Percentiles rank a stretch among this genome's conserved stretches.
Conservation (phyloP, 2,797 vertebrate genomes). For the Brachymystax lenok region DNA sequence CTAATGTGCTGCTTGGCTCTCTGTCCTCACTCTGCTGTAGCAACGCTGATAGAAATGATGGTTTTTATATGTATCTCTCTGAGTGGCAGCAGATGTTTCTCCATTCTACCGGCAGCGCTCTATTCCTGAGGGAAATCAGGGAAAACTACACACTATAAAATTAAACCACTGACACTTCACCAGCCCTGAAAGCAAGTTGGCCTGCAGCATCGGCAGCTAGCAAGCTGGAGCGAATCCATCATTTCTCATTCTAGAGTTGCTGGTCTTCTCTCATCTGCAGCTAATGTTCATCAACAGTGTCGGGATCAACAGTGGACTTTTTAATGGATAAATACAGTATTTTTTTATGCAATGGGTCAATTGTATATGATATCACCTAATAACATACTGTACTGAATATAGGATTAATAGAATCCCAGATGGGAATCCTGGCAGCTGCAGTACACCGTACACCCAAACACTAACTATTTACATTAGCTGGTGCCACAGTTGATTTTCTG, state of each 20-base stretch:
- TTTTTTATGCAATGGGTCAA: conserved; percentile 46
- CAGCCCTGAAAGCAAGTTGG: conserved; percentile 75
- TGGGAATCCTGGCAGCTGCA: conserved; percentile 31
- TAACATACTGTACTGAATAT: conserved; percentile 26
- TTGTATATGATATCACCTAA: conserved; percentile 51
- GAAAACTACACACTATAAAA: conserved; percentile 80
- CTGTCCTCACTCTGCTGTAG: conserved; percentile 61
- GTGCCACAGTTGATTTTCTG: conserved; percentile 28
- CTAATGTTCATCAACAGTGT: conserved; percentile 71
- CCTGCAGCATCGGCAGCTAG: conserved; percentile 53
- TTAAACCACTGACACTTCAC: conserved; percentile 79
- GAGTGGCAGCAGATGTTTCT: conserved; percentile 76
- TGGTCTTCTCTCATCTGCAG: conserved; percentile 64
- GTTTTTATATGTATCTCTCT: conserved; percentile 71
- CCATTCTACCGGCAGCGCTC: conserved; percentile 71
- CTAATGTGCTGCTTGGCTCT: conserved; percentile 67
- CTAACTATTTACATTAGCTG: conserved; percentile 42
- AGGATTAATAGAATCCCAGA: conserved; percentile 30
- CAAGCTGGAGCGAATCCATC: conserved; percentile 76
- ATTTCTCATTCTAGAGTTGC: conserved; percentile 73
- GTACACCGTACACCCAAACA: conserved; percentile 28
- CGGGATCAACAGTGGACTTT: conserved; percentile 61
- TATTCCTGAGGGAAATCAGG: conserved; percentile 78
- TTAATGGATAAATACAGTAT: conserved; percentile 58
- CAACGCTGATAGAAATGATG: conserved; percentile 69